These are phyloP conservation scores for Druon quercuslanigerum DNA, from an alignment of 1,140 invertebrate genomes.

Conservation along the genomic window DNA sequence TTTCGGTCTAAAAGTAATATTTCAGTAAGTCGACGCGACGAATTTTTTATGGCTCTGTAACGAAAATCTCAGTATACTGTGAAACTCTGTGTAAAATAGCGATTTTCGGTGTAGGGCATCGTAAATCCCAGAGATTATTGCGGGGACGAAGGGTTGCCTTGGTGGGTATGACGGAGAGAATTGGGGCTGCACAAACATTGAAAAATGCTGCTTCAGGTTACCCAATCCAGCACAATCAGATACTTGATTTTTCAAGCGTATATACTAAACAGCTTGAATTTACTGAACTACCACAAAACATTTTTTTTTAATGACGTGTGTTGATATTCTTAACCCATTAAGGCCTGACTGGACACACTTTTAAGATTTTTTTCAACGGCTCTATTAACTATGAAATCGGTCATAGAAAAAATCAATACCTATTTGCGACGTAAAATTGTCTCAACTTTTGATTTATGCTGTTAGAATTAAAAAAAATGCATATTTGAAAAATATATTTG, in stretches of 20 bases:
- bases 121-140: conserved; percentile 63
- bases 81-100: conserved; percentile 53
- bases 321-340: too few species aligned
- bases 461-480: too few species aligned
- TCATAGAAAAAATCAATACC: too few species aligned
- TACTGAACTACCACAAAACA: not conserved
- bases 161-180: conserved; percentile 50
- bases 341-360: too few species aligned
- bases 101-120: conserved; percentile 50
- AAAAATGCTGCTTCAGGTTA: conserved; percentile 48
- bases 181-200: conserved; percentile 48
- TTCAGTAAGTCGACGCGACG: conserved; percentile 39
- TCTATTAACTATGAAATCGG: too few species aligned
- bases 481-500: too few species aligned
- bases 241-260: conserved; percentile 6
- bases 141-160: conserved; percentile 41
- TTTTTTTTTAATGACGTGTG: too few species aligned
- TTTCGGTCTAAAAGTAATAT: conserved; percentile 34
- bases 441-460: too few species aligned
- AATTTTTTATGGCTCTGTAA: conserved; percentile 39
- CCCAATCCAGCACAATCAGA: conserved; percentile 32
- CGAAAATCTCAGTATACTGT: conserved; percentile 47
- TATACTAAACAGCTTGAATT: not conserved
- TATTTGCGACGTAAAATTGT: too few species aligned
- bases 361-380: too few species aligned